A percentile compares a stretch with the other conserved stretches of the same genome.
Conservation (phyloP, 1,140 invertebrate genomes). For the Dinoponera quadriceps region DNA sequence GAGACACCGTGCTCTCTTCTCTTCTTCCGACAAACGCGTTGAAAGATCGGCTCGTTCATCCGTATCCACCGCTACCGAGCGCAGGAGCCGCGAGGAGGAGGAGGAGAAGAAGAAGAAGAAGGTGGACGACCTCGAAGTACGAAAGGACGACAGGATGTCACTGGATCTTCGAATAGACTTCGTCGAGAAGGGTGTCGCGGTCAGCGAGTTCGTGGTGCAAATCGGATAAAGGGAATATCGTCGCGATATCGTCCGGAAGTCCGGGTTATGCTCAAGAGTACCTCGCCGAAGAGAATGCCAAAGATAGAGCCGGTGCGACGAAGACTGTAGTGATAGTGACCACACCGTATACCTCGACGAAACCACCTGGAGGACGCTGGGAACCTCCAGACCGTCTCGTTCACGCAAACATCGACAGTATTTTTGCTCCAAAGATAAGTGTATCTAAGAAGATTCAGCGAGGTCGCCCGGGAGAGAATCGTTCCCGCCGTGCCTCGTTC, state of each 20-base stretch:
- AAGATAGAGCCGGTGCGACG: conserved; percentile 49
- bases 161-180: conserved; percentile 18
- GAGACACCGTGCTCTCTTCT: conserved; percentile 25
- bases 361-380: not conserved
- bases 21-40: not conserved
- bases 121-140: conserved; percentile 13
- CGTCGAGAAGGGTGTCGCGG: conserved; percentile 40
- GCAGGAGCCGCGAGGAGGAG: not conserved
- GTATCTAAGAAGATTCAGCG: conserved; percentile 21
- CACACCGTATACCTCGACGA: conserved; percentile 46
- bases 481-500: not conserved
- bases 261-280: conserved; percentile 6
- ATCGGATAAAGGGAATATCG: conserved; percentile 41
- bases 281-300: conserved; percentile 49
- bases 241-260: not conserved
- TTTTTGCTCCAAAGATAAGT: conserved; percentile 60
- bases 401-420: conserved; percentile 55
- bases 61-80: not conserved
- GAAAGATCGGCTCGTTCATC: not conserved
- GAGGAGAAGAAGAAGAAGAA: not conserved
- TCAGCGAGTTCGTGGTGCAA: not conserved
- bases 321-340: conserved; percentile 44
- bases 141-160: conserved; percentile 50
- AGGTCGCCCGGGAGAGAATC: not conserved
- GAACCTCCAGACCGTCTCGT: not conserved